Base-by-base conservation (phyloP, 2,797 vertebrate species). In the Alcedo atthis region DNA sequence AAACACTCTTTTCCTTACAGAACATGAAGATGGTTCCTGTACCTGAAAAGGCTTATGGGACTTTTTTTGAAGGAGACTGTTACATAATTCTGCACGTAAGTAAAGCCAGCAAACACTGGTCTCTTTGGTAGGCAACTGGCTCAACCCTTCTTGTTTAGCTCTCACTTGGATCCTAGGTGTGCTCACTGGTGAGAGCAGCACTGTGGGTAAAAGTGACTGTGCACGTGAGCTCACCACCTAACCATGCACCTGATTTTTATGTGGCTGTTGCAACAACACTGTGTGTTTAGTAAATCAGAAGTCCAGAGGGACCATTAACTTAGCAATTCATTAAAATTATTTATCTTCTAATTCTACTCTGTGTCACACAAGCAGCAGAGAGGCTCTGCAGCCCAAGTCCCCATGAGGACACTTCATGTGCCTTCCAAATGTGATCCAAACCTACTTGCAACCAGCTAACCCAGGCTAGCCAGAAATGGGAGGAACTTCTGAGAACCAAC, bases 1-100 rank as follows among this genome's bases (percentile, higher is more conserved):
- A 40, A 80, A 3, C 4, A 6, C 37, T 82, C 10, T 8, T 91
- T 87, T 81, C 55, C 49, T 95, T 96, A 16, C 92, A 99, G 99
- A 98, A 98, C 91, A 98, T 99, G 98, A 87, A 98, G 97, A 98
- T 99, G 98, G 98, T 97, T 73, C 97, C 98, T 10, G 91, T 99
- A 71, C 97, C 98, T 51, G 94, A 98, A 28, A 97, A 98, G 73
- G 98, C 97, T 28, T 98, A 98, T 30, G 99, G 99, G 46, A 98
- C 98, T 40, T 99, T 99, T 93, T 99, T 99, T 83, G 98, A 99
- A 96, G 99, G 99, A 10, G 99, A 99, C 95, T 99, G 98, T 90
- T 99, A 99, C 96, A 97, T 99, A 64, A 85, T 99, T 92, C 95
- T 99, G 71, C 87, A 97, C 14, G 99, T 99, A 95, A 98, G 98